Evolutionary conservation across 2,113 vertebrate genomes (phyloP).

Genomic region (Spilogale gracilis): DNA sequence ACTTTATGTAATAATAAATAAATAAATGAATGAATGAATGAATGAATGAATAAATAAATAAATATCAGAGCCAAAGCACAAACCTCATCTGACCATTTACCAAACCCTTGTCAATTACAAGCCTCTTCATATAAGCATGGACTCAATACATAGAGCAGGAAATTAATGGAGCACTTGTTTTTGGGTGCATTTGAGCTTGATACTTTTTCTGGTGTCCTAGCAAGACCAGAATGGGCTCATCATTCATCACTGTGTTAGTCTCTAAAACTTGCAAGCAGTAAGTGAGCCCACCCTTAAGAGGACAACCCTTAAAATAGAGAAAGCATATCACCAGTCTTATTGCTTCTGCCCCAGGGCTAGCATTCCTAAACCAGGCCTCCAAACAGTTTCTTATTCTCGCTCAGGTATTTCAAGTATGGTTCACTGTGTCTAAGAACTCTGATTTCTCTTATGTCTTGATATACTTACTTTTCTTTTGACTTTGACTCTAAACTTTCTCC

Average conservation of each 20-base stretch:
- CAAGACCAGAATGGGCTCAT: neutral
- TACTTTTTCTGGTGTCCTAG: neutral
- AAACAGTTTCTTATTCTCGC: neutral
- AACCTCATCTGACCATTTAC: slow-evolving; percentile 28
- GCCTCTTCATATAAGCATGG: neutral
- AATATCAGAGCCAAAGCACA: neutral
- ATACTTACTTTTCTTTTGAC: slow-evolving; percentile 34
- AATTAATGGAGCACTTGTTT: slow-evolving; percentile 6
- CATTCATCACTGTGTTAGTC: neutral
- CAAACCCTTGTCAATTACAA: neutral
- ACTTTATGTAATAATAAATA: neutral
- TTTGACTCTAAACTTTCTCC: slow-evolving; percentile 2
- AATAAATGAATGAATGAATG: too few relatives aligned
- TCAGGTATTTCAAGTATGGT: neutral
- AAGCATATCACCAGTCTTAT: neutral
- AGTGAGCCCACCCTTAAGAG: neutral
- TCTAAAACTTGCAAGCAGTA: neutral
- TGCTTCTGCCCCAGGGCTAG: slow-evolving; percentile 7
- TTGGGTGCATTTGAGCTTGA: neutral
- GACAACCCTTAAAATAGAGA: neutral
- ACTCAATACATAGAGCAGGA: neutral
- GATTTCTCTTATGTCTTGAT: neutral
- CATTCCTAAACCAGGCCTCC: neutral
- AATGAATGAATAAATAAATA: neutral
- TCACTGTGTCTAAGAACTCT: neutral